A percentile compares a stretch with the other conserved stretches of the same genome.
phyloP scores from a whole-genome alignment of 2,888 invertebrate genomes.

The Pilophorus perplexus region DNA sequence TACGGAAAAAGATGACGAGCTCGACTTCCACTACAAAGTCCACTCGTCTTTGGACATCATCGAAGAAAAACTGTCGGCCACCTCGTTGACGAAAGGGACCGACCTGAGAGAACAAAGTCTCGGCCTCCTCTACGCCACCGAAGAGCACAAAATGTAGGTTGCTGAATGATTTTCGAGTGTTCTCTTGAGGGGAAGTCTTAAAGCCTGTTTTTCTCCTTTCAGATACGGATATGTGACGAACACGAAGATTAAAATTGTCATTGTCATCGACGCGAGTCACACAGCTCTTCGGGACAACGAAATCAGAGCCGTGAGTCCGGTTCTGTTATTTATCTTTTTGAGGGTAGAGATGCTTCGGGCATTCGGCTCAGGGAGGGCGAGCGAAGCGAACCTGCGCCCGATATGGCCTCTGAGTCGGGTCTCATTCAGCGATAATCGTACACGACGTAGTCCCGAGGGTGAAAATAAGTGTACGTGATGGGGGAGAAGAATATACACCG shows the following conservation, averaged over 20 bases:
- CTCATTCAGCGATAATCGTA: too few relatives aligned
- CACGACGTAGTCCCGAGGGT: too few relatives aligned
- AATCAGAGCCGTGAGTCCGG: conserved; percentile 81
- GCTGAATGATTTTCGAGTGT: too few relatives aligned
- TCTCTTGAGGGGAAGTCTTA: too few relatives aligned
- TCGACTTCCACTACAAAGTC: conserved; percentile 89
- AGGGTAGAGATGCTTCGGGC: too few relatives aligned
- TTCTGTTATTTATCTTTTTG: too few relatives aligned
- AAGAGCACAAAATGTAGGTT: conserved; percentile 67
- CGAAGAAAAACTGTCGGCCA: conserved; percentile 70
- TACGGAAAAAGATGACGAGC: conserved; percentile 71
- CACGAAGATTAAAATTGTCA: conserved; percentile 89
- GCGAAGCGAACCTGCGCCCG: too few relatives aligned
- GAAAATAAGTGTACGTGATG: too few relatives aligned
- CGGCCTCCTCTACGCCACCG: conserved; percentile 87
- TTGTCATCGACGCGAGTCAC: conserved; percentile 87
- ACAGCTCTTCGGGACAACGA: conserved; percentile 87
- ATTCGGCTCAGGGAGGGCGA: too few relatives aligned
- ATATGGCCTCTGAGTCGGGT: too few relatives aligned
- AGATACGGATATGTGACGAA: conserved; percentile 97
- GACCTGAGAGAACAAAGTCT: conserved; percentile 87
- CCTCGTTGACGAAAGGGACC: conserved; percentile 61
- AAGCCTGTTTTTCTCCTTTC: too few relatives aligned
- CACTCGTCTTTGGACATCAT: conserved; percentile 88
- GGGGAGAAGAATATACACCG: too few relatives aligned